These are phyloP conservation scores for Diadegma fenestrale DNA, from an alignment of 2,888 invertebrate genomes.

Conservation along the genomic window DNA sequence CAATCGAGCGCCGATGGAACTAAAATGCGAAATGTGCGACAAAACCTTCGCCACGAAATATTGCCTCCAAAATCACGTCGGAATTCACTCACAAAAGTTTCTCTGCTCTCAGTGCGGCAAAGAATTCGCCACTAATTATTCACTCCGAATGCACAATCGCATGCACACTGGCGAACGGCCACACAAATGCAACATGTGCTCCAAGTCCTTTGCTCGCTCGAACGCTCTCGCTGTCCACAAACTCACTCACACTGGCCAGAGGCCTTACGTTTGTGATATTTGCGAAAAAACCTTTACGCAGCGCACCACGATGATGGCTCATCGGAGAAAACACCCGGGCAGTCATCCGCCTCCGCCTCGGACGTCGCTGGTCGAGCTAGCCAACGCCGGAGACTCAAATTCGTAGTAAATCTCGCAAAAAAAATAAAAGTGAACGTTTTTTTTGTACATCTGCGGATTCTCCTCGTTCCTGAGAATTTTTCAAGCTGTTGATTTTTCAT, in stretches of 20 bases:
- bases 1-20: conserved; percentile 64
- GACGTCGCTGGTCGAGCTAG: conserved; percentile 44
- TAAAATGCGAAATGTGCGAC: conserved; percentile 63
- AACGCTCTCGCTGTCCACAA: conserved; percentile 63
- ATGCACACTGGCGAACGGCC: conserved; percentile 66
- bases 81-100: conserved; percentile 71
- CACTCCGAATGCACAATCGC: conserved; percentile 61
- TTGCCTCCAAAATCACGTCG: conserved; percentile 66
- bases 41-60: conserved; percentile 68
- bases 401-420: conserved; percentile 24
- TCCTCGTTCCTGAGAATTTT: neutral
- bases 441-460: neutral
- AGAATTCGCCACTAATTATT: conserved; percentile 66
- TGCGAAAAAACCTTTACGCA: conserved; percentile 65
- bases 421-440: neutral
- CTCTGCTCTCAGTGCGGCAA: conserved; percentile 71
- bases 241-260: conserved; percentile 58
- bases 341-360: conserved; percentile 67
- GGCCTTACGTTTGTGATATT: conserved; percentile 63
- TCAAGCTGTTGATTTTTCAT: neutral
- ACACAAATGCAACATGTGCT: conserved; percentile 58
- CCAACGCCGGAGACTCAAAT: conserved; percentile 40
- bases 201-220: conserved; percentile 63
- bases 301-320: conserved; percentile 67
- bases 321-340: conserved; percentile 67